Percentiles rank a stretch among this genome's conserved stretches.
Evolutionary conservation across 1,140 invertebrate species (phyloP).

Genomic region (Brachionus rotundiformis): DNA sequence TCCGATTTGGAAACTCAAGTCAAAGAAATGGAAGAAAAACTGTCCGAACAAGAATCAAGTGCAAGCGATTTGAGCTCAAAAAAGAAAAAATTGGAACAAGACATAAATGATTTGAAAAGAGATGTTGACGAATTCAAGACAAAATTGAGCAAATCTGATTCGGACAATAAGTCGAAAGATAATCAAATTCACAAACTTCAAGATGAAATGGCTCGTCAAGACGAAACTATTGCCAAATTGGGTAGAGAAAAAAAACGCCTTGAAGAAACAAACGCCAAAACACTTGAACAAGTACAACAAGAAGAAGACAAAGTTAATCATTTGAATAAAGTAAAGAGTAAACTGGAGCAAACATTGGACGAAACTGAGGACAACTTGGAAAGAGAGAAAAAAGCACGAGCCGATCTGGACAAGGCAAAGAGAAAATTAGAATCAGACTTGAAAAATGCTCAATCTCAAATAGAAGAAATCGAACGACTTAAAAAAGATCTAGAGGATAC

Average conservation of each 20-base stretch:
- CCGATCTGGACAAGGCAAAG: slow-evolving; percentile 94
- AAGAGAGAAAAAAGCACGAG: slow-evolving; percentile 95
- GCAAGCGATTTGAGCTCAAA: slow-evolving; percentile 83
- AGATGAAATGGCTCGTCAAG: slow-evolving; percentile 94
- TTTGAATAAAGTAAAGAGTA: slow-evolving; percentile 96
- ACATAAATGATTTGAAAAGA: slow-evolving; percentile 88
- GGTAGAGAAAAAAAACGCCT: slow-evolving; percentile 98
- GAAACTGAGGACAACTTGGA: slow-evolving; percentile 95
- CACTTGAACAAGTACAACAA: slow-evolving; percentile 89
- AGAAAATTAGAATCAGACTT: slow-evolving; percentile 90
- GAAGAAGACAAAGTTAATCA: slow-evolving; percentile 99
- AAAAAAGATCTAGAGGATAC: slow-evolving; percentile 95
- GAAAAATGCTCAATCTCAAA: slow-evolving; percentile 95
- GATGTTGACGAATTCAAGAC: slow-evolving; percentile 93
- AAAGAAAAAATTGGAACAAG: slow-evolving; percentile 94
- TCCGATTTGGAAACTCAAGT: slow-evolving; percentile 91
- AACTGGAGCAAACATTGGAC: slow-evolving; percentile 94
- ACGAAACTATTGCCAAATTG: slow-evolving; percentile 97
- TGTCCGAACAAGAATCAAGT: slow-evolving; percentile 91
- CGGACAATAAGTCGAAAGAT: slow-evolving; percentile 96
- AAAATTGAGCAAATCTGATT: slow-evolving; percentile 78
- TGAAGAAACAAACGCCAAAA: slow-evolving; percentile 92
- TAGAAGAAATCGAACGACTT: slow-evolving; percentile 92
- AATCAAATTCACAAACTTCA: slow-evolving; percentile 88
- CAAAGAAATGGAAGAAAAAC: slow-evolving; percentile 91